Evolutionary conservation across 2,113 vertebrate species (phyloP).

Genomic region (Tragelaphus scriptus): DNA sequence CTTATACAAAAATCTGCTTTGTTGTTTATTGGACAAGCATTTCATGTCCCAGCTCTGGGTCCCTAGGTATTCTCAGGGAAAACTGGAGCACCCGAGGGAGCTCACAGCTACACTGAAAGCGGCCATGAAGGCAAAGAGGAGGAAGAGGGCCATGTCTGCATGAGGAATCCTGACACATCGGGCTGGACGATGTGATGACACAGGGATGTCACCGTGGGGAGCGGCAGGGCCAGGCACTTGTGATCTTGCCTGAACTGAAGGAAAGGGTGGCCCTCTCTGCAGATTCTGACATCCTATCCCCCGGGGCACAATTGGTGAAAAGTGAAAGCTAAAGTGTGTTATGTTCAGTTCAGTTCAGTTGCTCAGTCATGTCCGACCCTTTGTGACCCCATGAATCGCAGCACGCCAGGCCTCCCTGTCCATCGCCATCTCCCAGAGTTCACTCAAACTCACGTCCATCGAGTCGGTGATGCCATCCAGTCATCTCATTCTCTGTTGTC

Average conservation of each 20-base stretch:
- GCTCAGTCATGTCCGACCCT: no score
- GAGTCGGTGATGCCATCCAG: no score
- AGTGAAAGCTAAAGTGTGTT: neutral
- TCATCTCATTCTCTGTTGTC: no score
- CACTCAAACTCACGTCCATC: no score
- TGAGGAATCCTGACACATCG: rapidly evolving
- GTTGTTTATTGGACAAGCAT: neutral
- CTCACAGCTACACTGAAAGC: neutral
- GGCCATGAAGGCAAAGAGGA: no score
- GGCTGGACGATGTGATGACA: neutral
- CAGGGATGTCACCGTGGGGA: rapidly evolving
- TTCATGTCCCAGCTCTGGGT: neutral
- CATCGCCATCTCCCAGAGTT: no score
- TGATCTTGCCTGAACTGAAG: no score
- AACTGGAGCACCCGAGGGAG: rapidly evolving
- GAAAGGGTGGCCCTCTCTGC: neutral
- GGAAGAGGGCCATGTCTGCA: neutral
- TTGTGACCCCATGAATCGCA: no score
- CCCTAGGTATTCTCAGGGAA: neutral
- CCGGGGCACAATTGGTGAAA: neutral
- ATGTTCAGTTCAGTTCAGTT: neutral
- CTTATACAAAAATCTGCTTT: neutral
- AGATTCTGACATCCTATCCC: neutral
- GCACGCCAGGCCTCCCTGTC: no score
- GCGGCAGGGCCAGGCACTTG: rapidly evolving